Percentiles rank a stretch among this genome's conserved stretches.
phyloP scores from a whole-genome alignment of 1,140 invertebrate species.

The Pogonomyrmex californicus region DNA sequence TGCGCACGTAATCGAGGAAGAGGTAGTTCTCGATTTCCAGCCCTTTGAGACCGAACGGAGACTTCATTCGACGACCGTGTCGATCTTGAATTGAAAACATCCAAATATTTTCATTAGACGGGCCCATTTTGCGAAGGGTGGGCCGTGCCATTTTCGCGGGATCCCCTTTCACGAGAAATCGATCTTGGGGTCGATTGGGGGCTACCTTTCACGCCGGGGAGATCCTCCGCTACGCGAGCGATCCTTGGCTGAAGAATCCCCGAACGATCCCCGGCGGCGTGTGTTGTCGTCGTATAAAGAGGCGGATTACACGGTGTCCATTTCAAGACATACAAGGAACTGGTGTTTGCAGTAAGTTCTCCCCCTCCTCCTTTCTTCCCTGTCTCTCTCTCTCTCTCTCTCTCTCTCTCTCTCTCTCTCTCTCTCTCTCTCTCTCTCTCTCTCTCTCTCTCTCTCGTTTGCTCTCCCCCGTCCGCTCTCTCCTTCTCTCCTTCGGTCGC shows the following conservation, averaged over 20 bases:
- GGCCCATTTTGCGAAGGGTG: slow-evolving; percentile 39
- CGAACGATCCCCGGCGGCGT: slow-evolving; percentile 55
- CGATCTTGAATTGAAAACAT: slow-evolving; percentile 84
- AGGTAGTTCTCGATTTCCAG: slow-evolving; percentile 14
- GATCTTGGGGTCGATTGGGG: slow-evolving; percentile 1
- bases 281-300: slow-evolving; percentile 66
- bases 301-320: slow-evolving; percentile 84
- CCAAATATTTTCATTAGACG: slow-evolving; percentile 83
- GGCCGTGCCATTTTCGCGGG: slow-evolving; percentile 62
- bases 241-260: slow-evolving; percentile 48
- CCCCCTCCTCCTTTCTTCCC: slow-evolving; percentile 25
- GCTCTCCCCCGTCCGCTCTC: neutral
- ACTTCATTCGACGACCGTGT: neutral
- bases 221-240: slow-evolving; percentile 37
- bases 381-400: neutral
- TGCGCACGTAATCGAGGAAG: neutral
- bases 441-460: neutral
- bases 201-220: slow-evolving; percentile 11
- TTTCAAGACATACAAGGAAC: slow-evolving; percentile 79
- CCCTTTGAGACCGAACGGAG: slow-evolving; percentile 7
- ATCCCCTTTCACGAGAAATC: slow-evolving; percentile 9
- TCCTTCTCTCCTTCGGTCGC: neutral
- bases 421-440: neutral
- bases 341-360: slow-evolving; percentile 76
- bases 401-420: neutral